Base-by-base conservation (phyloP, 2,113 vertebrate genomes). In the Silurus glanis region DNA sequence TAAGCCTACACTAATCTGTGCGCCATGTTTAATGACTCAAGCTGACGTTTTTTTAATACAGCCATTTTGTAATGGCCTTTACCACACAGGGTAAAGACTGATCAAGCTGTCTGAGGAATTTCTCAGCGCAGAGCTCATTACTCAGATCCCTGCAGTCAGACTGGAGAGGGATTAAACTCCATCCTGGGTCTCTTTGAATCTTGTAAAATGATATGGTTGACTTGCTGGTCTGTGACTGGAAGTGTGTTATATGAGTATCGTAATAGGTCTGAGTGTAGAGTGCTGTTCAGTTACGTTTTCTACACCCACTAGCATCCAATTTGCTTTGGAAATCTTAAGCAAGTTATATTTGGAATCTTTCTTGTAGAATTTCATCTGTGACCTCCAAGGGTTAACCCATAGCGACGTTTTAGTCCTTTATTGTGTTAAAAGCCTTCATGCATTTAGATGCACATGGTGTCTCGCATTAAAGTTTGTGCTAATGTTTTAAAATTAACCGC, bases 151-250 rank as follows among this genome's bases (percentile, higher is more conserved):
- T 81, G 72, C 66, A 72, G 75, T 83, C 14, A 74, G 47, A 83
- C 74, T 76, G 79, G 9, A 67, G 64, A 82, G 75, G 23, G 45
- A 59, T 76, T n/a, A 13, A 10, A 23, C 21, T 83, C 75, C 56
- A 79, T 86, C 49, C 49, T 81, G 51, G 69, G 80, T 37, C 49
- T 75, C 55, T 75, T 17, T 7, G 47, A 69, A 76, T 74, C 49
- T n/a, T 59, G 64, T 86, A 58, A 55, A 86, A 78, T 69, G 17
- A 78, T 79, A 82, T 82, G 21, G 0, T 0, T 21, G 37, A 47
- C 69, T 72, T 17, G 3, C 19, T 19, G 21, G 21, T n/a, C 21
- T 45, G 8, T 74, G 71, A 23, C 9, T 51, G 9, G 37, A 45
- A 45, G 67, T 71, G 28, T 47, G 19, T 47, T 21, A 67, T 67